Percentiles rank a stretch among this genome's conserved stretches.
phyloP scores from a whole-genome alignment of 2,888 invertebrate genomes.

The Leucoma salicis region DNA sequence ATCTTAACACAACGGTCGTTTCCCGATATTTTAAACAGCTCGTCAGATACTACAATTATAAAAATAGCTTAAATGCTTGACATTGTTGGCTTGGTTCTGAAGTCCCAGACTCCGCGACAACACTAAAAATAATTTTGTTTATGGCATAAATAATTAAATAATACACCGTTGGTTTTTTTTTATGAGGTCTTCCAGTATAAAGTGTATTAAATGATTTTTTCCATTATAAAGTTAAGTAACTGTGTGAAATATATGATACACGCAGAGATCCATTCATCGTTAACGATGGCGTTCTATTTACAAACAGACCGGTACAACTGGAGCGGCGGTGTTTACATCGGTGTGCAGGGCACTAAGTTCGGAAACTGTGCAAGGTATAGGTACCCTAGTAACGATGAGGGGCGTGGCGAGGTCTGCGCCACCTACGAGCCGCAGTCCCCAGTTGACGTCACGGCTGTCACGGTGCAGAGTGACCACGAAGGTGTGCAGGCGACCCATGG shows the following conservation, averaged over 20 bases:
- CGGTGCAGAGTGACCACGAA: constrained; percentile 88
- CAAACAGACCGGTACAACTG: constrained; percentile 34
- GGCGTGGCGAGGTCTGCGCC: constrained; percentile 93
- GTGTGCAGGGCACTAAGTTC: constrained; percentile 19
- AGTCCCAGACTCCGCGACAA: constrained; percentile 29
- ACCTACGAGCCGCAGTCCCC: constrained; percentile 94
- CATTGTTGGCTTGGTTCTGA: constrained; percentile 25
- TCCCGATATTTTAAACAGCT: constrained; percentile 39
- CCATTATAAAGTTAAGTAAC: no score
- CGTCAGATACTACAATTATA: constrained; percentile 30
- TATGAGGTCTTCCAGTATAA: no score
- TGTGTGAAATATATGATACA: neutral
- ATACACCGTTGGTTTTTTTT: no score
- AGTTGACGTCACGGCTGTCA: constrained; percentile 86
- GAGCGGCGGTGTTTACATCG: constrained; percentile 68
- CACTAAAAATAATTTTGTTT: constrained; percentile 28
- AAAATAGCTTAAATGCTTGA: constrained; percentile 38
- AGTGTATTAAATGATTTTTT: no score
- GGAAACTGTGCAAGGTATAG: constrained; percentile 44
- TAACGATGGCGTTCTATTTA: constrained; percentile 32
- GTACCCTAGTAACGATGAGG: constrained; percentile 94
- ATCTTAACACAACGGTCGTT: constrained; percentile 40
- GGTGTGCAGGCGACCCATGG: constrained; percentile 88
- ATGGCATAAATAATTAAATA: constrained; percentile 22
- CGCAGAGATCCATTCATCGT: constrained; percentile 10